Evolutionary conservation across 1,140 invertebrate genomes (phyloP).

Genomic region (Uloborus diversus): DNA sequence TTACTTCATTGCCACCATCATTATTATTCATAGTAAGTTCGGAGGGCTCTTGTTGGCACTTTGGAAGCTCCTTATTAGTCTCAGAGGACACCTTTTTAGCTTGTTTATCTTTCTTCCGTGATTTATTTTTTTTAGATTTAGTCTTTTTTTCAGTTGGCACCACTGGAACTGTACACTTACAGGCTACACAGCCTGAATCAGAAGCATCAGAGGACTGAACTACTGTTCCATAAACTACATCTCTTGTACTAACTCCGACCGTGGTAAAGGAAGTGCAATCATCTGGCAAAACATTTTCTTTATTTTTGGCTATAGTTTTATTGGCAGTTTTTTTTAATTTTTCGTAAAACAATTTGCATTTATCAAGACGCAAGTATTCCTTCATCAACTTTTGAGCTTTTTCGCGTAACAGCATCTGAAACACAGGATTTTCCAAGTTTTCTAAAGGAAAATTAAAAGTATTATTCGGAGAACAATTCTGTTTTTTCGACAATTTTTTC

Average conservation of each 20-base stretch:
- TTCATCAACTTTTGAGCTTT: neutral
- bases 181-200: no score
- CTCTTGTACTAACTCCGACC: neutral
- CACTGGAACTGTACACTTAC: no score
- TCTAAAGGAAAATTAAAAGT: neutral
- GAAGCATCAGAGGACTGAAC: neutral
- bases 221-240: slow-evolving; percentile 5
- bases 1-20: no score
- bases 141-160: no score
- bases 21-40: no score
- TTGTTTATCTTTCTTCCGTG: no score
- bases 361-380: neutral
- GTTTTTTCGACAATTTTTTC: neutral
- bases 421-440: neutral
- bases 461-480: neutral
- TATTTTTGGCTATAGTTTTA: neutral
- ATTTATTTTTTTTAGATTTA: no score
- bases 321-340: neutral
- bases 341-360: neutral
- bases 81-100: no score
- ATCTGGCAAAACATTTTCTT: neutral
- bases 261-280: neutral
- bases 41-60: neutral
- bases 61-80: no score
- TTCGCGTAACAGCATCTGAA: neutral